Evolutionary conservation across 2,888 invertebrate species (phyloP).

Genomic region (Didymodactylos carnosus): DNA sequence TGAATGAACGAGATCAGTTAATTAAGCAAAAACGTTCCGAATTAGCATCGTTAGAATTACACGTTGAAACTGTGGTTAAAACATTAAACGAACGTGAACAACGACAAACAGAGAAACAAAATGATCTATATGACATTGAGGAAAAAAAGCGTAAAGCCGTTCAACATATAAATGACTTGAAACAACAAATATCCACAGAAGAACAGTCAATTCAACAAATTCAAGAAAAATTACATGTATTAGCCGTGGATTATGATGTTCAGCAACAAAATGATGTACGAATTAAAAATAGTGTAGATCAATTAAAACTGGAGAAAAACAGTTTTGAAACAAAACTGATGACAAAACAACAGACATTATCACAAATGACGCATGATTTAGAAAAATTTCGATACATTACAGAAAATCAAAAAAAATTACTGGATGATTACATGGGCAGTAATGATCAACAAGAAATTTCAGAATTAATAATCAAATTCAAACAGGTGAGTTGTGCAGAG

Average conservation of each 20-base stretch:
- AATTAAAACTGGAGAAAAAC: not conserved
- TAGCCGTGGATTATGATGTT: not conserved
- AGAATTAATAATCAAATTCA: not conserved
- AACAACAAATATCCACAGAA: not conserved
- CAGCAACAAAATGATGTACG: not conserved
- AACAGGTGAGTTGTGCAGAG: not conserved
- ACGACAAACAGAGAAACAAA: constrained; percentile 4
- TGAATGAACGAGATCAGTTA: constrained; percentile 2
- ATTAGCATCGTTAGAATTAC: constrained; percentile 5
- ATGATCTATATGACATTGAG: constrained; percentile 1
- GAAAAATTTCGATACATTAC: not conserved
- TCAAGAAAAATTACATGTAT: not conserved
- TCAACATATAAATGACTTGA: constrained; percentile 1
- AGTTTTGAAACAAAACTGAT: not conserved
- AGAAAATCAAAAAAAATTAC: not conserved
- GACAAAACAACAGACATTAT: not conserved
- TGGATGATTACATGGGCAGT: not conserved
- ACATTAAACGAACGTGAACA: constrained; percentile 7
- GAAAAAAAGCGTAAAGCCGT: constrained; percentile 1
- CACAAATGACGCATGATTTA: not conserved
- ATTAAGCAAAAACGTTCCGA: constrained; percentile 9
- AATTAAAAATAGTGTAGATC: not conserved
- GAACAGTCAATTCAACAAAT: not conserved
- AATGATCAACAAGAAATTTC: not conserved
- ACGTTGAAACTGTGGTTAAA: constrained; percentile 2